phyloP scores from a whole-genome alignment of 2,888 invertebrate species.

The Sinelater perroti region DNA sequence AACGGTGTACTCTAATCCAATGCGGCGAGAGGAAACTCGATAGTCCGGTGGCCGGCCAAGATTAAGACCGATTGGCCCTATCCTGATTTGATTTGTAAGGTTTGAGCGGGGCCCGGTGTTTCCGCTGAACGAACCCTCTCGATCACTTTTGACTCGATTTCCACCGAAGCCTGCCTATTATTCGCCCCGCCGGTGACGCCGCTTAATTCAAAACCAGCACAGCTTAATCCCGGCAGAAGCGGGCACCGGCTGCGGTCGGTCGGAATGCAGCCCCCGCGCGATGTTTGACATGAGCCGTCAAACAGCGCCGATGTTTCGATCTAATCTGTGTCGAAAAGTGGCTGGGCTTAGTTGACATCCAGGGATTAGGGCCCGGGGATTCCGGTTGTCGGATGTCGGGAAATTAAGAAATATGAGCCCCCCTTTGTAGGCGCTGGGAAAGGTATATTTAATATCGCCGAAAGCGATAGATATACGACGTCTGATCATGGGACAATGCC shows the following conservation, averaged over 20 bases:
- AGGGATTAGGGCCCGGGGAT: slow-evolving; percentile 32
- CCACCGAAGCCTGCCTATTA: too few species aligned
- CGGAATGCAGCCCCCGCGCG: slow-evolving; percentile 8
- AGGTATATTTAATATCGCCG: slow-evolving; percentile 10
- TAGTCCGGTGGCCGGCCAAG: too few species aligned
- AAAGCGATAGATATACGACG: too few species aligned
- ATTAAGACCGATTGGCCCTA: too few species aligned
- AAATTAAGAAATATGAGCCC: slow-evolving; percentile 35
- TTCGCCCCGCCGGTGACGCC: too few species aligned
- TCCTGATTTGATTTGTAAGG: too few species aligned
- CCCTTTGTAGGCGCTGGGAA: slow-evolving; percentile 6
- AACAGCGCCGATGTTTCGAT: slow-evolving; percentile 38
- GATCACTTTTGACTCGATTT: too few species aligned
- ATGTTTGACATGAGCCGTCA: slow-evolving; percentile 43
- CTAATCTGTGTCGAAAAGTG: slow-evolving; percentile 45
- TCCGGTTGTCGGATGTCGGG: slow-evolving; percentile 26
- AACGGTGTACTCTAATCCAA: too few species aligned
- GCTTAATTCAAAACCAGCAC: not conserved
- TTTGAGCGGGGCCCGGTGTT: too few species aligned
- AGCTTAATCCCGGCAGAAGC: slow-evolving; percentile 33
- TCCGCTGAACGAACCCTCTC: too few species aligned
- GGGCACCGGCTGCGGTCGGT: slow-evolving; percentile 25
- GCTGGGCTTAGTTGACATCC: slow-evolving; percentile 30
- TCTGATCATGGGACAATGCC: too few species aligned
- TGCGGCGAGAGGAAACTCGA: too few species aligned